phyloP scores from a whole-genome alignment of 2,888 invertebrate genomes.

The Caenorhabditis sinica region DNA sequence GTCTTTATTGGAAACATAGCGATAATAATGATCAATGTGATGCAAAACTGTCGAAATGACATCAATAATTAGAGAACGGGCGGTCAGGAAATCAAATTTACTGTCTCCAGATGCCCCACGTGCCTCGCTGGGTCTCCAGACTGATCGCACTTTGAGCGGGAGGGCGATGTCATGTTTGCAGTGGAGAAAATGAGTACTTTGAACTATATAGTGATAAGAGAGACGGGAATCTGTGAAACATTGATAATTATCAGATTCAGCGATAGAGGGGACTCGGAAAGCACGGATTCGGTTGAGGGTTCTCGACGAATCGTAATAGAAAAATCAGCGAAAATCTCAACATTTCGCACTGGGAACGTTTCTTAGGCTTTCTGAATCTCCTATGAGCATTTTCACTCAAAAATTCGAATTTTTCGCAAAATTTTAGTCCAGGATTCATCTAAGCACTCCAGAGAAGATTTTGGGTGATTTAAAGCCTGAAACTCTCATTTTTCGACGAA shows the following conservation, averaged over 20 bases:
- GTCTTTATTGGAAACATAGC: slow-evolving; percentile 12
- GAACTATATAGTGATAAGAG: slow-evolving; percentile 15
- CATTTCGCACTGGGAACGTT: no score
- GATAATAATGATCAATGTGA: slow-evolving; percentile 6
- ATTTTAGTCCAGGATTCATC: no score
- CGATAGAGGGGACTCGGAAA: background rate
- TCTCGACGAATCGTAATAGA: no score
- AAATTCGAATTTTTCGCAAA: no score
- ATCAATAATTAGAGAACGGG: slow-evolving; percentile 16
- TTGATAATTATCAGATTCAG: no score
- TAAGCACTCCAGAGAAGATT: no score
- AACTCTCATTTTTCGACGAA: no score
- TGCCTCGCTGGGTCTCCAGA: slow-evolving; percentile 44
- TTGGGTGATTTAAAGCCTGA: no score
- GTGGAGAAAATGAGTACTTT: slow-evolving; percentile 36
- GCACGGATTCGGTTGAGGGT: background rate
- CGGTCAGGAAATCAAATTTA: slow-evolving; percentile 30
- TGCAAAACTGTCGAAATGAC: slow-evolving; percentile 29
- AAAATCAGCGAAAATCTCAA: no score
- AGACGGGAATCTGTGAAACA: slow-evolving; percentile 6
- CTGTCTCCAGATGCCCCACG: background rate
- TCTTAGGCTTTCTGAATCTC: no score
- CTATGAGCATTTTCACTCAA: no score
- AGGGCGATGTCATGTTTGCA: slow-evolving; percentile 23
- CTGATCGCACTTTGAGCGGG: slow-evolving; percentile 55